phyloP scores from a whole-genome alignment of 2,888 invertebrate genomes.

The Lymantria monacha region DNA sequence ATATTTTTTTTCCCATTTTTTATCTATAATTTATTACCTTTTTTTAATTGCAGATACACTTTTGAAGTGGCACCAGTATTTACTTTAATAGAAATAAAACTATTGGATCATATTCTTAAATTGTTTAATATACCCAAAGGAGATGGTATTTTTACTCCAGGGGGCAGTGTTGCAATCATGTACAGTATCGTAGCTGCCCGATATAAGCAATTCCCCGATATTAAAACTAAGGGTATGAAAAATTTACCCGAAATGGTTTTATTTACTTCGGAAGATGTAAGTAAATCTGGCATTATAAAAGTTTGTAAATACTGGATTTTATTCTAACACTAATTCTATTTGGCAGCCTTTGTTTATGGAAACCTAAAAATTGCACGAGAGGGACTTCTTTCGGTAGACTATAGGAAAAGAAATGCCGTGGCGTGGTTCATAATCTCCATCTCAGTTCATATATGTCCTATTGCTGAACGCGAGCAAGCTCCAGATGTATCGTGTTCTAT shows the following conservation, averaged over 20 bases:
- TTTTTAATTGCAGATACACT: constrained; percentile 83
- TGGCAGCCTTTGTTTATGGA: too few relatives aligned
- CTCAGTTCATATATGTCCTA: too few relatives aligned
- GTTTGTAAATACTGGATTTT: too few relatives aligned
- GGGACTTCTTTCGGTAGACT: too few relatives aligned
- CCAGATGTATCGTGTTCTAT: too few relatives aligned
- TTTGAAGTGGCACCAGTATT: constrained; percentile 92
- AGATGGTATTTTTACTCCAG: constrained; percentile 90
- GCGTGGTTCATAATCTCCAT: too few relatives aligned
- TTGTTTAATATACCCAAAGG: constrained; percentile 85
- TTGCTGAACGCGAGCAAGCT: too few relatives aligned
- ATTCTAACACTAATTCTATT: too few relatives aligned
- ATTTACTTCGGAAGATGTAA: constrained; percentile 90
- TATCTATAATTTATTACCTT: neutral
- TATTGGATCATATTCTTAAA: constrained; percentile 81
- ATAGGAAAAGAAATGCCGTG: too few relatives aligned
- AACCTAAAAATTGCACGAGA: too few relatives aligned
- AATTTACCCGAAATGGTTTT: constrained; percentile 84
- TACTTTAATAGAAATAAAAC: constrained; percentile 86
- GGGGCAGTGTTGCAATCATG: constrained; percentile 91
- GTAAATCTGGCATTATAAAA: too few relatives aligned
- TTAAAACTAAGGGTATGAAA: constrained; percentile 86
- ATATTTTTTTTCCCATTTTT: too few relatives aligned
- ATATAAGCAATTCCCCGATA: constrained; percentile 84
- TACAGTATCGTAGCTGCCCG: constrained; percentile 89